Percentiles rank a stretch among this genome's conserved stretches.
phyloP scores from a whole-genome alignment of 2,797 vertebrate species.

The Gadopsis marmoratus region DNA sequence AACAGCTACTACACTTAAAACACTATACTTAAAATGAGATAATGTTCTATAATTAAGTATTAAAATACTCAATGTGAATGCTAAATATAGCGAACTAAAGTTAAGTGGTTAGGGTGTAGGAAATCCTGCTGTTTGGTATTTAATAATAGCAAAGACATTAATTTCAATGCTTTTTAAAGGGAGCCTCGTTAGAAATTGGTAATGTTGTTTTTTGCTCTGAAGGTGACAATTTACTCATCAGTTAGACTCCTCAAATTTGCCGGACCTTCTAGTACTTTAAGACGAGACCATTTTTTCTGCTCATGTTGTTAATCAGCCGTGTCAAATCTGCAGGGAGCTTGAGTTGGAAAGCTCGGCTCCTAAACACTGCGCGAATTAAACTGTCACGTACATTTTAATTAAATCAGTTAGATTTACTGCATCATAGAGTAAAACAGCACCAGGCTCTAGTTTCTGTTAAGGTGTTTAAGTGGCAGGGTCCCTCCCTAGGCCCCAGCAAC shows the following conservation, averaged over 20 bases:
- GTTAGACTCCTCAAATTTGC: conserved; percentile 5
- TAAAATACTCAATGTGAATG: background rate
- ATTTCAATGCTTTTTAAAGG: background rate
- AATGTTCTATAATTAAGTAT: background rate
- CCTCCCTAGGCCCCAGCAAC: conserved; percentile 17
- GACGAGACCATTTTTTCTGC: conserved; percentile 24
- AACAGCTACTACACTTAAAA: too few species aligned
- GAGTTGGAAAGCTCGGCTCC: conserved; percentile 31
- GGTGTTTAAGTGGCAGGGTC: conserved; percentile 46
- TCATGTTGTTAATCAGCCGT: conserved; percentile 45
- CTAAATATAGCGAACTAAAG: background rate
- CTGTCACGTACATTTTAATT: conserved; percentile 72
- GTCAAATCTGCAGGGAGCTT: conserved; percentile 32
- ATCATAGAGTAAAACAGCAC: conserved; percentile 25
- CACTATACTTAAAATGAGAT: too few species aligned
- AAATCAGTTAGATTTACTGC: conserved; percentile 68
- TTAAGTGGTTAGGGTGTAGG: too few species aligned
- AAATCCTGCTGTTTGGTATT: background rate
- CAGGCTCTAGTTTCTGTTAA: conserved; percentile 56
- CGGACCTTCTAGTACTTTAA: background rate
- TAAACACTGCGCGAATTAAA: conserved; percentile 49
- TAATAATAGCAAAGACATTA: background rate
- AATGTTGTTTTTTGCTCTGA: conserved; percentile 5
- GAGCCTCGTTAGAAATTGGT: background rate
- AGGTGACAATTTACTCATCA: conserved; percentile 8